A percentile compares a stretch with the other conserved stretches of the same genome.
Evolutionary conservation across 1,140 invertebrate species (phyloP).

Genomic region (Aethina tumida): DNA sequence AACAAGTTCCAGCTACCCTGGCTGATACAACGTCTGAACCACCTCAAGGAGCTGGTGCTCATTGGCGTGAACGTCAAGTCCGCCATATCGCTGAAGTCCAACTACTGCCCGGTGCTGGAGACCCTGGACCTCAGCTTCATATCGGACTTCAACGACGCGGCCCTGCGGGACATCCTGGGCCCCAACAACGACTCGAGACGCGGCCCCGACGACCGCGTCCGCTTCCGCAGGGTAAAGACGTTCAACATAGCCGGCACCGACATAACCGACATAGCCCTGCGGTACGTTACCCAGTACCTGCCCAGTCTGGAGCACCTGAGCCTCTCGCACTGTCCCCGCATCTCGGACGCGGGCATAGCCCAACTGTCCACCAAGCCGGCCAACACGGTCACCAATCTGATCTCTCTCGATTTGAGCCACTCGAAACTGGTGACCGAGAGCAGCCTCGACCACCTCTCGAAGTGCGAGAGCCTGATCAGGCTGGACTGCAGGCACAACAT

Average conservation of each 20-base stretch:
- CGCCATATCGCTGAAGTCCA: constrained; percentile 70
- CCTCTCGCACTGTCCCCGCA: constrained; percentile 73
- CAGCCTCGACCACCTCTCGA: constrained; percentile 65
- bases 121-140: constrained; percentile 73
- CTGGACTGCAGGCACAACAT: constrained; percentile 67
- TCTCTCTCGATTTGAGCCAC: constrained; percentile 64
- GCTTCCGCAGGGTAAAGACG: constrained; percentile 64
- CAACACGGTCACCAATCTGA: constrained; percentile 46
- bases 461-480: constrained; percentile 52
- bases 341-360: constrained; percentile 82
- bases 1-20: constrained; percentile 78
- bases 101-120: constrained; percentile 70
- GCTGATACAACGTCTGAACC: constrained; percentile 75
- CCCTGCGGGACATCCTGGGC: constrained; percentile 70
- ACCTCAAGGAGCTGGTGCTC: constrained; percentile 67
- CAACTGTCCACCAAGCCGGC: constrained; percentile 60
- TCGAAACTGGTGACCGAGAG: constrained; percentile 74
- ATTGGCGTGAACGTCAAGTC: constrained; percentile 71
- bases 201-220: constrained; percentile 71
- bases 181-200: constrained; percentile 77
- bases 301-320: constrained; percentile 63
- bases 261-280: constrained; percentile 77
- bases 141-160: constrained; percentile 69
- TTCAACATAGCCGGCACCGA: constrained; percentile 77
- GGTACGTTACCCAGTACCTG: constrained; percentile 69